Conservation (phyloP, 1,140 invertebrate species). For the Globodera ellingtonae region DNA sequence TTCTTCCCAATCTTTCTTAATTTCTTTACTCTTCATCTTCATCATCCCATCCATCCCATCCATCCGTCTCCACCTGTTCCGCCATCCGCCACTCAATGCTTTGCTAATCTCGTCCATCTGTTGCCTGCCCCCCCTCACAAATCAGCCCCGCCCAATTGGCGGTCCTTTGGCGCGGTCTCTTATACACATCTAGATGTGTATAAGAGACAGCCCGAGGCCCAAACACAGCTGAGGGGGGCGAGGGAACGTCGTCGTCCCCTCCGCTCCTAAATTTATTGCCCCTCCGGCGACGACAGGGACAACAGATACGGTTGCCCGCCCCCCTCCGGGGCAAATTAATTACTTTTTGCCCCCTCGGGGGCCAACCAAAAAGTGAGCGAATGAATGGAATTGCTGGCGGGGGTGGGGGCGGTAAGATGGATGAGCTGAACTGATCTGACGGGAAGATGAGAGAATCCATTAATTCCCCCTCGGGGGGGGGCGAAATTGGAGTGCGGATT, state of each 20-base stretch:
- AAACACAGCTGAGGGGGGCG: no score
- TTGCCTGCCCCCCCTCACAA: not conserved
- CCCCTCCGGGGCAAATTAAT: not conserved
- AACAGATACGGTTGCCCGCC: no score
- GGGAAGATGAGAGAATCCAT: no score
- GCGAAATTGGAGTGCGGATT: no score
- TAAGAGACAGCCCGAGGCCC: no score
- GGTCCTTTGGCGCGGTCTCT: conserved; percentile 9
- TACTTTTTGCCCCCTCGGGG: conserved; percentile 1
- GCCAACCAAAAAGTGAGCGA: not conserved
- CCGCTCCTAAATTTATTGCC: not conserved
- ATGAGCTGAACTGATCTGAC: not conserved
- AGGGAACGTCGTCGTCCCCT: not conserved
- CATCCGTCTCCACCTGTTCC: not conserved
- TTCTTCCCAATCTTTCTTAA: no score
- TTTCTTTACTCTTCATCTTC: not conserved
- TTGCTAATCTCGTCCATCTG: conserved; percentile 16
- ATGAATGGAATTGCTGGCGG: not conserved
- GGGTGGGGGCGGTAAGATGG: not conserved
- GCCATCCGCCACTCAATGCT: not conserved
- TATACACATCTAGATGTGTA: no score
- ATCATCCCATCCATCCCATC: not conserved
- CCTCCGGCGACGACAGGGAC: not conserved
- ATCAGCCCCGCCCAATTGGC: not conserved
- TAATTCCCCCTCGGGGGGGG: no score